These are phyloP conservation scores for Neosalanx taihuensis DNA, from an alignment of 2,797 vertebrate genomes.

Conservation along the genomic window DNA sequence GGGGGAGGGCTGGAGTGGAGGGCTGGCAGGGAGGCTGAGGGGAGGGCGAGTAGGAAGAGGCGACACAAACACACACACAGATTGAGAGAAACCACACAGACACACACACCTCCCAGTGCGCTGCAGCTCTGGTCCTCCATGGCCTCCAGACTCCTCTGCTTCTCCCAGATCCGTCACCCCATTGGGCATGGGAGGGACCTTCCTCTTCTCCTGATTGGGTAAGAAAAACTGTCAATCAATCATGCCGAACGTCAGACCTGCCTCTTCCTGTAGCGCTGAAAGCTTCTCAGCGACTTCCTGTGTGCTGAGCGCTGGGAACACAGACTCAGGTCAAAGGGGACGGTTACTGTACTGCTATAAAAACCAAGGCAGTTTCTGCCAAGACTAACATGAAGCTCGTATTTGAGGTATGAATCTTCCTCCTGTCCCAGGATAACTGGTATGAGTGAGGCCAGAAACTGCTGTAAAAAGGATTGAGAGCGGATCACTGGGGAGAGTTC, in stretches of 20 bases:
- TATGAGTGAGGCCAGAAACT: constrained; percentile 22
- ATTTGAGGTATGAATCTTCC: constrained; percentile 4
- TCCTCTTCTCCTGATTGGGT: constrained; percentile 88
- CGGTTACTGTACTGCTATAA: not conserved
- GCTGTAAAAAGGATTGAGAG: constrained; percentile 51
- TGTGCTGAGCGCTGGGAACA: not conserved
- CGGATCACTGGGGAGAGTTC: constrained; percentile 50
- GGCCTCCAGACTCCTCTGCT: constrained; percentile 83
- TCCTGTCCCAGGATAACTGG: constrained; percentile 40
- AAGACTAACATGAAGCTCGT: constrained; percentile 9
- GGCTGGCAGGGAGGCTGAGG: not conserved
- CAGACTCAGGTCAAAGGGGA: too few relatives aligned
- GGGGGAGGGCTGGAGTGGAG: not conserved
- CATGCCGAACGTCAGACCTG: too few relatives aligned
- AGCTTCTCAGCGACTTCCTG: too few relatives aligned
- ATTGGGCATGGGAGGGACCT: constrained; percentile 92
- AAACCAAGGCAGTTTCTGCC: not conserved
- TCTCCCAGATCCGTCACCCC: constrained; percentile 92
- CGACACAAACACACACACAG: not conserved
- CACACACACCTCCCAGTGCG: constrained; percentile 88
- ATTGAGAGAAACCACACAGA: constrained; percentile 1
- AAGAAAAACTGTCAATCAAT: constrained; percentile 23
- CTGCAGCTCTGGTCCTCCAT: constrained; percentile 93
- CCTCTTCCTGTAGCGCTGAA: too few relatives aligned
- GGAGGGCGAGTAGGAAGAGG: not conserved